Percentiles rank a stretch among this genome's conserved stretches.
These are phyloP conservation scores for Trogon surrucura DNA, from an alignment of 2,113 vertebrate species.

Conservation along the genomic window DNA sequence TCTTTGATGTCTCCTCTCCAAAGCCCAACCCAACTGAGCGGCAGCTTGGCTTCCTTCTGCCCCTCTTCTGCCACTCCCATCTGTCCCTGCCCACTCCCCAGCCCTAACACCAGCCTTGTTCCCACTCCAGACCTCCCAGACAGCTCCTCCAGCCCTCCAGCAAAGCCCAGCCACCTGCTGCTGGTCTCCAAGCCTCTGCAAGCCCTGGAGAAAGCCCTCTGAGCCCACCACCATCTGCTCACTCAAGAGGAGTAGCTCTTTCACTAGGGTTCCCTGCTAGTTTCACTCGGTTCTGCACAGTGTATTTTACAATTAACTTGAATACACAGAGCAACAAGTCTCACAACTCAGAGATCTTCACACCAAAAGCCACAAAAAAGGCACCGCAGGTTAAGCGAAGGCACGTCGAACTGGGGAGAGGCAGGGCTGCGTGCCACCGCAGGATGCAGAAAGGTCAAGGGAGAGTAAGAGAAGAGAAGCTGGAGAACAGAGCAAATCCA, in stretches of 20 bases:
- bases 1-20: neutral
- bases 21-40: rapidly evolving
- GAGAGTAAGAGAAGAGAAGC: neutral
- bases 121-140: neutral
- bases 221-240: neutral
- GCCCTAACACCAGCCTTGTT: neutral
- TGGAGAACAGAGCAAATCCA: neutral
- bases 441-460: neutral
- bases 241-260: neutral
- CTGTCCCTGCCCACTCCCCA: neutral
- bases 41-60: neutral
- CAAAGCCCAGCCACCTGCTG: neutral
- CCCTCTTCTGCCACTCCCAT: neutral
- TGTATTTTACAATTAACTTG: neutral
- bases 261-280: neutral
- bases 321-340: neutral
- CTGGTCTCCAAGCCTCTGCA: neutral
- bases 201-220: neutral
- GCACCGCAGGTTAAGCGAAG: neutral
- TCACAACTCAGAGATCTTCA: neutral
- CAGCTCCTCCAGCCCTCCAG: neutral
- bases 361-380: neutral
- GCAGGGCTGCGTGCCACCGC: neutral
- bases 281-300: neutral
- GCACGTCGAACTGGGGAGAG: neutral